phyloP scores from a whole-genome alignment of 2,797 vertebrate genomes.

The Hemitrygon akajei region DNA sequence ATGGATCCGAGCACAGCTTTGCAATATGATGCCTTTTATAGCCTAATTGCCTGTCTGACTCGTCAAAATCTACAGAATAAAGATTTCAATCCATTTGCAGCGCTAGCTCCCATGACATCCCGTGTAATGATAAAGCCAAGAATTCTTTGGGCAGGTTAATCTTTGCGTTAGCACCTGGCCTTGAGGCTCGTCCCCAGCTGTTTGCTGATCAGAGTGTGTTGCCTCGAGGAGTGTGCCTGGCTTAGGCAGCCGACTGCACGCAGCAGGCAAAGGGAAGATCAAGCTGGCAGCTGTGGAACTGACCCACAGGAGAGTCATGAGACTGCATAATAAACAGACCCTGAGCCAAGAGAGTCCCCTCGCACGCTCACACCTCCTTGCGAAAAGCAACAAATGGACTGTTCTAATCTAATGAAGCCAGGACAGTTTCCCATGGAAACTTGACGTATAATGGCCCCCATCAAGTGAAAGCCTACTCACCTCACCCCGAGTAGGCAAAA shows the following conservation, averaged over 20 bases:
- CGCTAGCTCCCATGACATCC: not conserved
- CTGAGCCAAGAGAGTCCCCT: not conserved
- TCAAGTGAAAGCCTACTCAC: not conserved
- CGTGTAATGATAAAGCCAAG: not conserved
- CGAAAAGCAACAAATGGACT: not conserved
- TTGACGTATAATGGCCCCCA: too few relatives aligned
- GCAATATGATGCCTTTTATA: not conserved
- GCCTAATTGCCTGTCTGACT: not conserved
- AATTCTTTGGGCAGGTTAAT: not conserved
- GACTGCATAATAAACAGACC: not conserved
- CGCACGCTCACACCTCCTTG: not conserved
- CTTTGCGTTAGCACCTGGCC: not conserved
- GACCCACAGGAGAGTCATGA: not conserved
- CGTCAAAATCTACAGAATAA: too few relatives aligned
- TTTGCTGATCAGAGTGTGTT: not conserved
- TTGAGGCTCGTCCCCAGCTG: not conserved
- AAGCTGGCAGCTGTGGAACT: conserved; percentile 12
- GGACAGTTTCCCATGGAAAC: not conserved
- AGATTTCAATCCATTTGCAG: not conserved
- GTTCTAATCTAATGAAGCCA: not conserved
- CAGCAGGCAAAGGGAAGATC: not conserved
- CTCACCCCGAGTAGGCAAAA: not conserved
- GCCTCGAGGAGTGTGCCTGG: conserved; percentile 28
- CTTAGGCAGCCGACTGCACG: not conserved
- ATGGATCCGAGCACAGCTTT: not conserved